Base-by-base conservation (phyloP, 2,113 vertebrate genomes). In the Dipodomys spectabilis region DNA sequence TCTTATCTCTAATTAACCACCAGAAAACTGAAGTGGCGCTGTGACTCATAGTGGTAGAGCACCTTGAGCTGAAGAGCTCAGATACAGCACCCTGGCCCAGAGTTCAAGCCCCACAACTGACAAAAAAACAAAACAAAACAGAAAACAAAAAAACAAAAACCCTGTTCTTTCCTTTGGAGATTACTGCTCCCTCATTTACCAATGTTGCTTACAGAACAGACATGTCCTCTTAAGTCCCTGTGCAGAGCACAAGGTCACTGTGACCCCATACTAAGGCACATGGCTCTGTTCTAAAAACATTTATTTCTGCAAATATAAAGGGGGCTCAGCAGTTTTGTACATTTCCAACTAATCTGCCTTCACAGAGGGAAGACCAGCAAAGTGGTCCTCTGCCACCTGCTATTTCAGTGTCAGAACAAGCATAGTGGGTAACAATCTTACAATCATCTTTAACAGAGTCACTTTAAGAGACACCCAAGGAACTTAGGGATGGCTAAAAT, bases 381-480 rank as follows among this genome's bases (percentile, higher is more conserved):
- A 75, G 68, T 5, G 53, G 95, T 93, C 95, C 25, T 16, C 60
- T 28, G 96, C 94, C 81, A 74, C 93, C 72, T 86, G 65, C 45
- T 94, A 88, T 87, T 82, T 81, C 88, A 88, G 87, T 57, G 68
- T 77, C 7, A 82, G 89, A 92, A 92, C 83, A 91, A 93, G 62
- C 80, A 94, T 78, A 62, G 95, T 82, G 68, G 67, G 57, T 77
- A 93, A 95, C 86, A 94, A 96, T 94, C 95, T 98, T 92, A 82
- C 95, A 93, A 96, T 96, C 95, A 97, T 95, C 94, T 85, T 73
- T 22, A 85, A 92, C 68, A 95, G 96, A 96, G 91, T 82, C 95
- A 93, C 93, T 97, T 97, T 96, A 97, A 94, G 95, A 98, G 98
- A 97, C 87, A 94, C 94, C 93, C 97, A 98, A 97, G 96, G 93